Conservation (phyloP, 2,888 invertebrate species). For the Furcula furcula region DNA sequence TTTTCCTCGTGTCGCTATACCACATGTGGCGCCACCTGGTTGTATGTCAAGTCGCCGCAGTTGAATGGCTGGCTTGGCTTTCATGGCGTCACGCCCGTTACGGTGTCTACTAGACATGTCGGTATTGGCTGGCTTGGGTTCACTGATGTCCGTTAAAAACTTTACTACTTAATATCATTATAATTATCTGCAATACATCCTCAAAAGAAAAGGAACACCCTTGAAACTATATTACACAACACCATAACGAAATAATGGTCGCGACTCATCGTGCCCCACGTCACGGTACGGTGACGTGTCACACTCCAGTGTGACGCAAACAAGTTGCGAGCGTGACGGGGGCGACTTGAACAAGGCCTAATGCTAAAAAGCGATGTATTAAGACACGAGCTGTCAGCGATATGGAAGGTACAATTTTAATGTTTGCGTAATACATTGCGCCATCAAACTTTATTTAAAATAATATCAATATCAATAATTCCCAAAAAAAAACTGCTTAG, state of each 20-base stretch:
- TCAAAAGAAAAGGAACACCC: conserved; percentile 13
- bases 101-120: too few relatives aligned
- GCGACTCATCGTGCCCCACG: conserved; percentile 13
- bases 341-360: conserved; percentile 30
- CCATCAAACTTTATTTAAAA: too few relatives aligned
- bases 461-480: too few relatives aligned
- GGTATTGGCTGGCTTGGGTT: too few relatives aligned
- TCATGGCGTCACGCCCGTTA: too few relatives aligned
- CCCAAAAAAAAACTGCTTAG: too few relatives aligned
- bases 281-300: conserved; percentile 33
- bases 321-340: conserved; percentile 47
- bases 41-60: too few relatives aligned
- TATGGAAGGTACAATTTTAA: neutral
- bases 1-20: too few relatives aligned
- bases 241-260: conserved; percentile 46
- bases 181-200: neutral
- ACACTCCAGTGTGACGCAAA: conserved; percentile 49
- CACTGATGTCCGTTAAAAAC: too few relatives aligned
- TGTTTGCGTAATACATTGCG: neutral
- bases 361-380: conserved; percentile 9
- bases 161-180: too few relatives aligned
- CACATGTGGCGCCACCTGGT: too few relatives aligned
- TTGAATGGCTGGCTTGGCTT: too few relatives aligned
- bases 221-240: conserved; percentile 33
- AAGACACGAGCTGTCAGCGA: neutral